Evolutionary conservation across 2,888 invertebrate genomes (phyloP).

Genomic region (Cheilosia pagana): DNA sequence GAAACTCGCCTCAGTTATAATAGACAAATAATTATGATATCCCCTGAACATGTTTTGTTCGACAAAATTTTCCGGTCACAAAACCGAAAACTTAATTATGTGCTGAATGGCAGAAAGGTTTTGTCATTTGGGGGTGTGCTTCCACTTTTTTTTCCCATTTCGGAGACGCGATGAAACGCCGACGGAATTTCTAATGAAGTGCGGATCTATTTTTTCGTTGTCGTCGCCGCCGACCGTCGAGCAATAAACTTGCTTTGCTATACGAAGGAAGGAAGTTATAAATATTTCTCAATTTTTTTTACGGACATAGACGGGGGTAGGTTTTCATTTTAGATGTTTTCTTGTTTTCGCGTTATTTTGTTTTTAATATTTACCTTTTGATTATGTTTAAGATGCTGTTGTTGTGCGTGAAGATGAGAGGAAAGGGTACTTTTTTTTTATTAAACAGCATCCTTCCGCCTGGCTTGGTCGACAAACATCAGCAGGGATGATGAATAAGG

Average conservation of each 20-base stretch:
- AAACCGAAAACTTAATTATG: slow-evolving; percentile 76
- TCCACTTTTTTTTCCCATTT: slow-evolving; percentile 7
- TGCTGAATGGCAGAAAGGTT: slow-evolving; percentile 52
- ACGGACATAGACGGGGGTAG: slow-evolving; percentile 11
- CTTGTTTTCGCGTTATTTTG: slow-evolving; percentile 41
- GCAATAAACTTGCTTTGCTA: slow-evolving; percentile 45
- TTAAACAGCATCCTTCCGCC: slow-evolving; percentile 29
- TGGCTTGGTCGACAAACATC: slow-evolving; percentile 34
- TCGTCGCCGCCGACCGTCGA: slow-evolving; percentile 13
- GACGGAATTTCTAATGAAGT: slow-evolving; percentile 61
- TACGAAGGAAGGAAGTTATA: slow-evolving; percentile 55
- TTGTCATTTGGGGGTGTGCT: slow-evolving; percentile 19
- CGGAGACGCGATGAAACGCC: slow-evolving; percentile 46
- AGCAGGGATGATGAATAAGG: not conserved
- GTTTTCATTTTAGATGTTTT: slow-evolving; percentile 48
- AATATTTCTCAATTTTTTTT: slow-evolving; percentile 57
- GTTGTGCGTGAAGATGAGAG: not conserved
- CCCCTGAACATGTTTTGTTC: slow-evolving; percentile 63
- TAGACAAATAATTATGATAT: slow-evolving; percentile 76
- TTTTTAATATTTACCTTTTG: slow-evolving; percentile 51
- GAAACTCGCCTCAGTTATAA: slow-evolving; percentile 68
- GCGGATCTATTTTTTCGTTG: slow-evolving; percentile 5
- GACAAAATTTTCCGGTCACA: slow-evolving; percentile 75
- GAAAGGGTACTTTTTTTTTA: slow-evolving; percentile 16
- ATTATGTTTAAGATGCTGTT: slow-evolving; percentile 30